Evolutionary conservation across 2,797 vertebrate genomes (phyloP).

Genomic region (Notolabrus celidotus): DNA sequence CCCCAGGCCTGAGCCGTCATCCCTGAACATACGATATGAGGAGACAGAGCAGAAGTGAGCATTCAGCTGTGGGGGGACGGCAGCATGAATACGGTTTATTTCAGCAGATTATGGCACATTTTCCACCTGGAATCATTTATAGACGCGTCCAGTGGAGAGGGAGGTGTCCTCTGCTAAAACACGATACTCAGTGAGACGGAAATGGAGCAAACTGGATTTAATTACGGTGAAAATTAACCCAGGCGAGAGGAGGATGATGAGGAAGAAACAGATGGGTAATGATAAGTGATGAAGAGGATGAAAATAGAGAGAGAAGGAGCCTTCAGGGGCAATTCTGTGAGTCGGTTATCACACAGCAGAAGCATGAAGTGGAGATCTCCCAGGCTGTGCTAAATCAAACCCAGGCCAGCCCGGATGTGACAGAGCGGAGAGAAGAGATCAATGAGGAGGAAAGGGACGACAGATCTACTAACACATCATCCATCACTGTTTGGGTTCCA

Average conservation of each 20-base stretch:
- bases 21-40: constrained; percentile 33
- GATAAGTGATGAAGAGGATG: constrained; percentile 11
- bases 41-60: constrained; percentile 25
- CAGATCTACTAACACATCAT: constrained; percentile 1
- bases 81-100: constrained; percentile 22
- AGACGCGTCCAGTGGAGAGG: constrained; percentile 23
- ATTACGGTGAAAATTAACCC: constrained; percentile 34
- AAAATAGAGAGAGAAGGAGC: not conserved
- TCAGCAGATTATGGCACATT: constrained; percentile 42
- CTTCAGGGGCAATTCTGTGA: not conserved
- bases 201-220: constrained; percentile 22
- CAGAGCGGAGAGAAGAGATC: not conserved
- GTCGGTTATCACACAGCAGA: not conserved
- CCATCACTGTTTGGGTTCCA: constrained; percentile 5
- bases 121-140: constrained; percentile 59
- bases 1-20: constrained; percentile 34
- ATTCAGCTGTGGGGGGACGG: not conserved
- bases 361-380: constrained; percentile 16
- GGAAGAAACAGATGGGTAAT: constrained; percentile 33
- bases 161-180: constrained; percentile 29
- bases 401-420: not conserved
- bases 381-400: not conserved
- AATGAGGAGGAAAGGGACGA: not conserved
- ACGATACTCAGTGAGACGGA: constrained; percentile 7
- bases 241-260: constrained; percentile 6